Base-by-base conservation (phyloP, 1,140 invertebrate genomes). In the Euura saliciscinereae region DNA sequence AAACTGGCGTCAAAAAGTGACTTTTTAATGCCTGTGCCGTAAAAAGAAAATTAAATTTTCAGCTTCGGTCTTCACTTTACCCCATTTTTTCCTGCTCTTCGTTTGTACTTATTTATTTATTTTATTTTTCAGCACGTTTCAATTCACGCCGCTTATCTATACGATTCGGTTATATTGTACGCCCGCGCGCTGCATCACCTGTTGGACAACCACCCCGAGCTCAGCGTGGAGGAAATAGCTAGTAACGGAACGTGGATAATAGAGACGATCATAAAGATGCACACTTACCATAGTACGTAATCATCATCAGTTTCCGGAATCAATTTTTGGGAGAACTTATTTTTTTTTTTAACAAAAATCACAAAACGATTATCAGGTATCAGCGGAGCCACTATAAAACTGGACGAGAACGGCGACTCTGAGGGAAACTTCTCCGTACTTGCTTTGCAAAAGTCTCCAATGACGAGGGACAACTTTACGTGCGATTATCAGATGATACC, bases 391-490 rank as follows among this genome's bases (percentile, higher is more conserved):
- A 93, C 91, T 46, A 97, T 98, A 70, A 93, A 95, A 76, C 91
- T 99, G 68, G 97, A 99, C 86, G 90, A 94, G 76, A 93, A 95
- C 79, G 98, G 97, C 13, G 97, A 99, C 82, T 98, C 97, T 0
- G 96, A 98, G 84, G 98, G 98, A 2, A 99, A 99, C 84, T 99
- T 98, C 86, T 98, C 97, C 0, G 93, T 99, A 45, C 87, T 99
- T 42, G 94, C 96, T 1, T 90, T 93, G 78, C 93, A 94, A 80
- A 83, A 89, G 87, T 78, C 85, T 76, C 82, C 80, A 74, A 73
- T 86, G 86, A 72, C 76, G 74, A 43, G 79, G 43, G 85, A 87
- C 68, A 93, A 94, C 78, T 92, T 93, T 73, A 88, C 87, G 65
- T 96, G 94, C 82, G 86, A 90, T 59, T 93, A 91, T 80, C 91